phyloP scores from a whole-genome alignment of 2,797 vertebrate species.

The Gastrophryne carolinensis region DNA sequence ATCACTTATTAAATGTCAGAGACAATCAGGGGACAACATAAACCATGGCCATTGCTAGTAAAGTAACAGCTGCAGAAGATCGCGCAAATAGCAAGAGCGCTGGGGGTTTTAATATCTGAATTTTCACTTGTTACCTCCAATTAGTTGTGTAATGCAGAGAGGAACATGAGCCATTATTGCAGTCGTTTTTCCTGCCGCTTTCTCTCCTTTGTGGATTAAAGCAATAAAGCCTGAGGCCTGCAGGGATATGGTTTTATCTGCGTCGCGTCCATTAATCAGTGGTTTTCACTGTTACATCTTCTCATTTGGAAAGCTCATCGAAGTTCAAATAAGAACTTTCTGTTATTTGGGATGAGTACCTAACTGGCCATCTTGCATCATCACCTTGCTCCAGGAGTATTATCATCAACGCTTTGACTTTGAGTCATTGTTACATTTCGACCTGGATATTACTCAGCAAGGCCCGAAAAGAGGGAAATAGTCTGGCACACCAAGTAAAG shows the following conservation, averaged over 20 bases:
- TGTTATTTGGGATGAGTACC: no score
- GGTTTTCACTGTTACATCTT: no score
- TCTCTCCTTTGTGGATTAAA: neutral
- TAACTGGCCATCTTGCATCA: no score
- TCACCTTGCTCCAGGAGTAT: no score
- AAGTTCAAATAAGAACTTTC: no score
- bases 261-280: neutral
- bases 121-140: neutral
- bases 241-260: slow-evolving; percentile 4
- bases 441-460: no score
- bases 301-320: no score
- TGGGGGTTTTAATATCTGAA: slow-evolving; percentile 3
- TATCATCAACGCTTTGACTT: no score
- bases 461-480: no score
- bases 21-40: neutral
- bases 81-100: neutral
- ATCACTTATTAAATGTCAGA: neutral
- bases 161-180: slow-evolving; percentile 29
- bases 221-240: slow-evolving; percentile 6
- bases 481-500: no score
- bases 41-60: neutral
- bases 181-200: slow-evolving; percentile 25
- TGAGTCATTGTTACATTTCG: no score
- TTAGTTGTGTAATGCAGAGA: neutral
- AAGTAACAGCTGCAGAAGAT: neutral